phyloP scores from a whole-genome alignment of 2,113 vertebrate species.

The Tetrao urogallus region DNA sequence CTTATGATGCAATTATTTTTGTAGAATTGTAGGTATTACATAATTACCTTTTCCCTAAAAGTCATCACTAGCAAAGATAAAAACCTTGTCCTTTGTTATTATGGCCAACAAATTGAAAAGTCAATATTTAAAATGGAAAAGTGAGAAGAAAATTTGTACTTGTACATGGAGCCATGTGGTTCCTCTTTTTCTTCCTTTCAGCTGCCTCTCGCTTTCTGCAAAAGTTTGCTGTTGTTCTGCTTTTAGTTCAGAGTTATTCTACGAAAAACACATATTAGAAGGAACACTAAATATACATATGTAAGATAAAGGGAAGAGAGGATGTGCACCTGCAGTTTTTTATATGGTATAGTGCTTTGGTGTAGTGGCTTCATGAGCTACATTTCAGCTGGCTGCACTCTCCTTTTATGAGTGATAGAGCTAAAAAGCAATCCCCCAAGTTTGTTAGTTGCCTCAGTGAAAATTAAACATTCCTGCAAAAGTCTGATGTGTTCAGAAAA shows the following conservation, averaged over 20 bases:
- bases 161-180: background rate
- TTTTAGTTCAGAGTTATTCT: background rate
- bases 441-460: background rate
- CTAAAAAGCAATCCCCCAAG: background rate
- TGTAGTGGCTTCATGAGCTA: background rate
- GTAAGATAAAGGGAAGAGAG: too few relatives aligned
- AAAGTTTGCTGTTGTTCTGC: background rate
- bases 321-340: background rate
- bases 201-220: background rate
- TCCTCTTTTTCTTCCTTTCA: background rate
- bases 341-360: background rate
- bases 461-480: background rate
- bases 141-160: background rate
- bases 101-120: background rate
- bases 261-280: background rate
- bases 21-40: background rate
- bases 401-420: accelerated
- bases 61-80: background rate
- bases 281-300: background rate
- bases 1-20: background rate
- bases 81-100: background rate
- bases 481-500: background rate
- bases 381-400: background rate
- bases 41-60: background rate
- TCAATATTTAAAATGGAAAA: background rate